Evolutionary conservation across 2,888 invertebrate genomes (phyloP).

Genomic region (Nomada hirtipes): DNA sequence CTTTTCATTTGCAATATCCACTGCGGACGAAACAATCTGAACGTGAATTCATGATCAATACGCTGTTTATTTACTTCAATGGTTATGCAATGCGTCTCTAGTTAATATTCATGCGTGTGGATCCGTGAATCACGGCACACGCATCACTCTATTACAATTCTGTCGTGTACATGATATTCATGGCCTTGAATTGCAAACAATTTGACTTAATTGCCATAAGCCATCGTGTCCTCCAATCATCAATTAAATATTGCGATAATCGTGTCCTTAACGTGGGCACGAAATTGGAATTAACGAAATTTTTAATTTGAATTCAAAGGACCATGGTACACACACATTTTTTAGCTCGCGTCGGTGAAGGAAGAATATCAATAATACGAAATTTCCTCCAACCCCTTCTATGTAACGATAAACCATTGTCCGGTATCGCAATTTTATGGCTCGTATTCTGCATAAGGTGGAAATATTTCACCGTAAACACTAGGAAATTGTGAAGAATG

Average conservation of each 20-base stretch:
- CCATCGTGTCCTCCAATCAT: constrained; percentile 35
- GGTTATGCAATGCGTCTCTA: not conserved
- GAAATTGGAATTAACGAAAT: too few species aligned
- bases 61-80: constrained; percentile 28
- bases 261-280: too few species aligned
- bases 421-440: not conserved
- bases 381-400: not conserved
- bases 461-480: constrained; percentile 15
- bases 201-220: constrained; percentile 31
- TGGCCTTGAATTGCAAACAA: constrained; percentile 39
- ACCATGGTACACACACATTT: too few species aligned
- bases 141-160: constrained; percentile 32
- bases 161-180: constrained; percentile 47
- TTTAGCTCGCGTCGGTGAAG: too few species aligned
- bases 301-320: too few species aligned
- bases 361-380: too few species aligned
- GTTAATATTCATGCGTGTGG: constrained; percentile 49
- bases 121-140: constrained; percentile 35
- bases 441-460: not conserved
- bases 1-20: not conserved
- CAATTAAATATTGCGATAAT: constrained; percentile 8
- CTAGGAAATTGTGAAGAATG: constrained; percentile 27
- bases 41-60: not conserved
- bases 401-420: not conserved
- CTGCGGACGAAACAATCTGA: not conserved